Evolutionary conservation across 2,888 invertebrate species (phyloP).

Genomic region (Gandaritis pyraliata): DNA sequence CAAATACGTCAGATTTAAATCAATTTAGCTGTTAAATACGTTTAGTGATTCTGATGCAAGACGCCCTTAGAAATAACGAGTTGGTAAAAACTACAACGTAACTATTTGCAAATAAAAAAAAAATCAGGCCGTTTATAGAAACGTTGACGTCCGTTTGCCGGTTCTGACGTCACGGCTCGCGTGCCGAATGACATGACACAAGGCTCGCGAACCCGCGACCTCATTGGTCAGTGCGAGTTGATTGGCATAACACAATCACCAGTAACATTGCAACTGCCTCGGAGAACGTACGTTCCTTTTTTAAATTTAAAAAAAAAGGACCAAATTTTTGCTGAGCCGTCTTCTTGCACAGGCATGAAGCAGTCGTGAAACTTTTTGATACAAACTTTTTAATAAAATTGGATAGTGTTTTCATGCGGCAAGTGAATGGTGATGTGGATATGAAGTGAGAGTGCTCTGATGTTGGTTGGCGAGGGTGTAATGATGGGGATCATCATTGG

Average conservation of each 20-base stretch:
- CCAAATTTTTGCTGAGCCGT: conserved; percentile 1
- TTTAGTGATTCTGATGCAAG: too few relatives aligned
- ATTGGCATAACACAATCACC: conserved; percentile 23
- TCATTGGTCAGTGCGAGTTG: conserved; percentile 27
- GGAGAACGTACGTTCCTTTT: conserved; percentile 21
- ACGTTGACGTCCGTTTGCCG: conserved; percentile 37
- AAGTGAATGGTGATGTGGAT: conserved; percentile 20
- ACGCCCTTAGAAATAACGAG: conserved; percentile 9
- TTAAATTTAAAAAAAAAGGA: neutral
- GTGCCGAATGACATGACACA: conserved; percentile 44
- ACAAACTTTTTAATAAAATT: neutral
- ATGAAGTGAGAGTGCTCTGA: conserved; percentile 49
- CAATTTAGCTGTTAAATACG: too few relatives aligned
- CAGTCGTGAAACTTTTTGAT: conserved; percentile 11
- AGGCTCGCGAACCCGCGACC: conserved; percentile 31
- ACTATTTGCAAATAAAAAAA: conserved; percentile 37
- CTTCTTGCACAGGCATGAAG: conserved; percentile 20
- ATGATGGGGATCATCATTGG: conserved; percentile 89
- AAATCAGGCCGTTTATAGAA: conserved; percentile 33
- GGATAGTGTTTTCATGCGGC: neutral
- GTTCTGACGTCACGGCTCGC: conserved; percentile 57
- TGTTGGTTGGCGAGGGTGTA: conserved; percentile 48
- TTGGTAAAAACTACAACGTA: conserved; percentile 5
- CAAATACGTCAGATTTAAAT: too few relatives aligned
- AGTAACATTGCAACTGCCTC: conserved; percentile 39